Evolutionary conservation across 2,797 vertebrate species (phyloP).

Genomic region (Oreochromis grahami): DNA sequence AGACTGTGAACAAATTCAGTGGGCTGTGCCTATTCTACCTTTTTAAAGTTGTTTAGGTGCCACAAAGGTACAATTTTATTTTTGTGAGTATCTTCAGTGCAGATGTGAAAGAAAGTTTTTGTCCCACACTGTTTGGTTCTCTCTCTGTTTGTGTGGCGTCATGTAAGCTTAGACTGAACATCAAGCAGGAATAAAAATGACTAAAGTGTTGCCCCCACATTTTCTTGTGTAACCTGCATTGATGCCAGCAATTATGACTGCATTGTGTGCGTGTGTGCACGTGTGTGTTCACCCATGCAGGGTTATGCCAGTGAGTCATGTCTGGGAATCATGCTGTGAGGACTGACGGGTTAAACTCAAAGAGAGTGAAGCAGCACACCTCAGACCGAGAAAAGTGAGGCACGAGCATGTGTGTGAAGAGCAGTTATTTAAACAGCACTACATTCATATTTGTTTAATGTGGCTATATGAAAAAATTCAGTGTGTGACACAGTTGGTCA

Average conservation of each 20-base stretch:
- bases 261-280: neutral
- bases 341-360: slow-evolving; percentile 13
- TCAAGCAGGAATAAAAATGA: neutral
- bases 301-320: slow-evolving; percentile 14
- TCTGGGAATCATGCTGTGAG: slow-evolving; percentile 18
- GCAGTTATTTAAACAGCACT: neutral
- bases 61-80: neutral
- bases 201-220: neutral
- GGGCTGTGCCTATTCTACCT: neutral
- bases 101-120: neutral
- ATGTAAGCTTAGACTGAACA: neutral
- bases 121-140: neutral
- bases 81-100: neutral
- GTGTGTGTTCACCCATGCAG: neutral
- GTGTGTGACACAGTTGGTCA: accelerated
- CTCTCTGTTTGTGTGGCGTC: neutral
- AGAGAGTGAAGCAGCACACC: neutral
- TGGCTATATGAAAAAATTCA: accelerated
- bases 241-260: neutral
- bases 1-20: neutral
- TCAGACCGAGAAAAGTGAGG: neutral
- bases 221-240: neutral
- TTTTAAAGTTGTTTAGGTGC: neutral
- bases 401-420: neutral
- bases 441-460: neutral